Evolutionary conservation across 53 echinoderm and acorn worm species (phyloP).

Genomic region (Arbacia lixula): DNA sequence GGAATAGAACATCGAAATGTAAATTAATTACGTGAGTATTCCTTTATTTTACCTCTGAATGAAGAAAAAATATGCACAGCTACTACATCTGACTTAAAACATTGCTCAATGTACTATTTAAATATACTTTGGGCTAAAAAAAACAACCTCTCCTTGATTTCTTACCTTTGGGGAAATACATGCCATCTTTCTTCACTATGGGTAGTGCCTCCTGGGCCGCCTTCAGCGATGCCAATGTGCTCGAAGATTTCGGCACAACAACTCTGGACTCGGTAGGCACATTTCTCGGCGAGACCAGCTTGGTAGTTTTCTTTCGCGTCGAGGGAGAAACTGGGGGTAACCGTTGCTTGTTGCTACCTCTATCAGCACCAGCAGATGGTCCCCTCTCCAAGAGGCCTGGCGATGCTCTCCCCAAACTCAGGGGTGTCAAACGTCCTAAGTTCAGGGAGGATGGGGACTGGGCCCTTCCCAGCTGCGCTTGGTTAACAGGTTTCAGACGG

Average conservation of each 20-base stretch:
- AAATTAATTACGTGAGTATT: too few relatives aligned
- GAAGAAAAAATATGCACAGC: too few relatives aligned
- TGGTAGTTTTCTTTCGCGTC: slow-evolving; percentile 16
- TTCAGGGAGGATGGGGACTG: slow-evolving; percentile 19
- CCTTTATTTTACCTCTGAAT: too few relatives aligned
- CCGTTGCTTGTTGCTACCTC: slow-evolving; percentile 15
- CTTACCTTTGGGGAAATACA: slow-evolving; percentile 54
- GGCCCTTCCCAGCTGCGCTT: background rate
- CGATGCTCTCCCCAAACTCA: background rate
- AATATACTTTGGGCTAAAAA: too few relatives aligned
- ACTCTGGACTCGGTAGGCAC: background rate
- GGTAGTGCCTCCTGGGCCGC: slow-evolving; percentile 46
- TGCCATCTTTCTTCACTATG: slow-evolving; percentile 58
- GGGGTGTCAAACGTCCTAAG: slow-evolving; percentile 18
- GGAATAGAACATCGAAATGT: too few relatives aligned
- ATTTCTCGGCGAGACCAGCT: slow-evolving; percentile 7
- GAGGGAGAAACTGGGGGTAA: slow-evolving; percentile 32
- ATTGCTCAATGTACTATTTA: too few relatives aligned
- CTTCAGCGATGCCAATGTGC: slow-evolving; percentile 28
- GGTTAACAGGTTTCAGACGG: background rate
- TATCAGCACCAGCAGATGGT: background rate
- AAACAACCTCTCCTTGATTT: too few relatives aligned
- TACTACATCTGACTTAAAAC: too few relatives aligned
- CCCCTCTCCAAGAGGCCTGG: slow-evolving; percentile 5
- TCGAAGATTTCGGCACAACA: slow-evolving; percentile 46